Evolutionary conservation across 2,797 vertebrate species (phyloP), one percentile per base, ranked within the genome.

Genomic region (Ctenopoma kingsleyae): DNA sequence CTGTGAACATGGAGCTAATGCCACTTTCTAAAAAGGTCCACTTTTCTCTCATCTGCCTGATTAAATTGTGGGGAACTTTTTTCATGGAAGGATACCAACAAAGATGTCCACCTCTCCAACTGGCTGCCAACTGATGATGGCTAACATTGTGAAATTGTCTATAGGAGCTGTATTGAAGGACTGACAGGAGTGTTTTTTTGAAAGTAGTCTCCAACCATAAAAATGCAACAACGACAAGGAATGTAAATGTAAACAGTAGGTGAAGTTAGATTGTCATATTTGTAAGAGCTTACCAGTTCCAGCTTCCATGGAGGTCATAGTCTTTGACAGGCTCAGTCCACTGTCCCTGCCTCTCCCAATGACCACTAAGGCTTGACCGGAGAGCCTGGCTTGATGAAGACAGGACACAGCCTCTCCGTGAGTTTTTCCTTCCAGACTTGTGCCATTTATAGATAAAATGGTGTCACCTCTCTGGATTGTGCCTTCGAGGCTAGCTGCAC

Each of bases 381-480:
- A 92, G 6, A 94, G 84, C 65, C 96, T 94, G n/a, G 97, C 94
- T 13, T 96, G 94, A 87, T 98, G 97, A 23, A 99, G 96, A 59
- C 89, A 91, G 23, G 96, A 96, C 38, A 96, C 87, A 3, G 95
- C 96, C 35, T 97, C 95, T 17, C 94, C 94, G 0, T 98, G 96
- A 46, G 94, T 91, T 36, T 93, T 94, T 30, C 92, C 95, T 0
- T 90, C 87, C 59, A 99, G 67, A 44, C 86, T 92, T 32, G 76
- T 85, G 38, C 96, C 96, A 22, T 98, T 99, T 83, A 98, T 91
- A 2, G 96, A 98, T 41, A 98, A 72, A 75, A 98, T 89, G 65
- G 84, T 65, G 87, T 99, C 97, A 40, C 97, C 97, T 50, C 87
- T 93, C 84, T 90, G 93, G 80, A 98, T 91, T 23, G 95, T 96